phyloP scores from a whole-genome alignment of 1,140 invertebrate genomes.

The Drosophila dunni region DNA sequence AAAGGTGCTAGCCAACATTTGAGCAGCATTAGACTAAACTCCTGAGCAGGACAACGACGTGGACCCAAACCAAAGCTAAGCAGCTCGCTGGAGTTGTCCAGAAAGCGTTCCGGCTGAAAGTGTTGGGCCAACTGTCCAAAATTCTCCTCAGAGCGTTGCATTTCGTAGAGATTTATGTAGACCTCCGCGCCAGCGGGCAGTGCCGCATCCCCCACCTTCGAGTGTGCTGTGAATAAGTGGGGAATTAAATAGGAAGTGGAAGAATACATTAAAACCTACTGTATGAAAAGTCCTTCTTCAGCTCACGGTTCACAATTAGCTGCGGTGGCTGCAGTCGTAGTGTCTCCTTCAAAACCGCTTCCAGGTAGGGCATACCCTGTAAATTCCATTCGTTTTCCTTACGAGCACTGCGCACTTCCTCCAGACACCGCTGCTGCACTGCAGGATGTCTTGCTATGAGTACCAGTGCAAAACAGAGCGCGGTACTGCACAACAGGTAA shows the following conservation, averaged over 20 bases:
- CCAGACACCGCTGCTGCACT: conserved; percentile 54
- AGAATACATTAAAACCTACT: conserved; percentile 24
- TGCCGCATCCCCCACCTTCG: conserved; percentile 40
- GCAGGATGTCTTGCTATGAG: conserved; percentile 59
- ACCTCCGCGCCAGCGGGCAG: conserved; percentile 59
- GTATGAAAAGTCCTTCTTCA: conserved; percentile 52
- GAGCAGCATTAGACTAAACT: conserved; percentile 51
- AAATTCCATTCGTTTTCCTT: background rate
- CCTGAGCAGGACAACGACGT: conserved; percentile 56
- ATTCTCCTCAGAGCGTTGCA: conserved; percentile 49
- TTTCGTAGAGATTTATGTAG: conserved; percentile 63
- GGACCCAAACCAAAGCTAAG: conserved; percentile 58
- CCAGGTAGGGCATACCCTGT: conserved; percentile 37
- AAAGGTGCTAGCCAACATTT: conserved; percentile 47
- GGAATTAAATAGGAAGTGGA: background rate
- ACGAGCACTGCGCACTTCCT: conserved; percentile 38
- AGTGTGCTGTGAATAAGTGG: conserved; percentile 40
- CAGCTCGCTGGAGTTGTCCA: conserved; percentile 36
- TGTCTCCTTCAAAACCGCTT: conserved; percentile 54
- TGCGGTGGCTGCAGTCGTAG: conserved; percentile 66
- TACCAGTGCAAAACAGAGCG: conserved; percentile 55
- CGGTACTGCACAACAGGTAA: conserved; percentile 55
- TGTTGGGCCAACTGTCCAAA: conserved; percentile 11
- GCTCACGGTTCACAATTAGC: conserved; percentile 47
- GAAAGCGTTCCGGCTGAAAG: conserved; percentile 54